phyloP scores from a whole-genome alignment of 2,888 invertebrate genomes.

The Drosophila peninsularis region DNA sequence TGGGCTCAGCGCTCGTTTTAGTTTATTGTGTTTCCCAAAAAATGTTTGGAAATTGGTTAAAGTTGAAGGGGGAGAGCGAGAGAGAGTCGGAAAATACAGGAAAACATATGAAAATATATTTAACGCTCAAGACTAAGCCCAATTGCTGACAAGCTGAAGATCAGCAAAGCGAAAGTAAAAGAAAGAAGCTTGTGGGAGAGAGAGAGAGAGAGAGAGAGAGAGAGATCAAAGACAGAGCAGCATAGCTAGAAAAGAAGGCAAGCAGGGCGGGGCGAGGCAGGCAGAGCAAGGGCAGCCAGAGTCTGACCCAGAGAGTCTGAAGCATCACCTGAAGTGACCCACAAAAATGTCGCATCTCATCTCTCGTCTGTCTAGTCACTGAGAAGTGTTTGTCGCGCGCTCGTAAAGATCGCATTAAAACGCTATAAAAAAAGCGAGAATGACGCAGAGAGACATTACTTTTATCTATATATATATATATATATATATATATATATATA shows the following conservation, averaged over 20 bases:
- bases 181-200: not conserved
- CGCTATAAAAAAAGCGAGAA: slow-evolving; percentile 43
- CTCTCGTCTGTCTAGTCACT: slow-evolving; percentile 22
- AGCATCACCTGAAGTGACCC: slow-evolving; percentile 34
- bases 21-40: slow-evolving; percentile 64
- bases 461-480: slow-evolving; percentile 44
- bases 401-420: slow-evolving; percentile 75
- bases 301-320: not conserved
- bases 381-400: slow-evolving; percentile 66
- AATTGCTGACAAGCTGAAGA: not conserved
- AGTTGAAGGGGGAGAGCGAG: slow-evolving; percentile 20
- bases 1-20: slow-evolving; percentile 35
- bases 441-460: slow-evolving; percentile 47
- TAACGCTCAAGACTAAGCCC: not conserved
- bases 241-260: too few relatives aligned
- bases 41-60: slow-evolving; percentile 62
- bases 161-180: too few relatives aligned
- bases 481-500: slow-evolving; percentile 7
- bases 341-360: slow-evolving; percentile 32
- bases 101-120: slow-evolving; percentile 19
- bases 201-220: not conserved
- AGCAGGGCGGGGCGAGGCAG: too few relatives aligned
- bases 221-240: not conserved
- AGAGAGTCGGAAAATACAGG: slow-evolving; percentile 8
- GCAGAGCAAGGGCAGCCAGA: too few relatives aligned